phyloP scores from a whole-genome alignment of 2,888 invertebrate genomes.

The Drosophila crucigera region DNA sequence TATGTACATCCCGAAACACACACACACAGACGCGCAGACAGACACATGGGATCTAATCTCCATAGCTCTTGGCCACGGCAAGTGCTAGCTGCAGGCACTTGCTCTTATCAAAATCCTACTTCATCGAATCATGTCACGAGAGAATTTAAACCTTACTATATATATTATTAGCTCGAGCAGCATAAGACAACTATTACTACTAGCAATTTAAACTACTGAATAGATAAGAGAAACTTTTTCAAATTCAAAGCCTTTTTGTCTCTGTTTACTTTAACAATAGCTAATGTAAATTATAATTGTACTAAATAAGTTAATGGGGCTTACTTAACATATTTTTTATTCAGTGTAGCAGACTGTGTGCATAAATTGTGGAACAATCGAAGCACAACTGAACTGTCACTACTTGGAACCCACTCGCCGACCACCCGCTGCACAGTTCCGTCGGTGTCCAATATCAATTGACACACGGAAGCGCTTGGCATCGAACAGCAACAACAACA shows the following conservation, averaged over 20 bases:
- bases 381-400: not conserved
- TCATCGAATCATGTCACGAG: constrained; percentile 35
- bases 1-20: constrained; percentile 22
- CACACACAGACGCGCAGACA: constrained; percentile 1
- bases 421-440: not conserved
- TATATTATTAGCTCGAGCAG: constrained; percentile 1
- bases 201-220: constrained; percentile 58
- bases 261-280: not conserved
- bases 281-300: not conserved
- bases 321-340: not conserved
- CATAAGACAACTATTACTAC: constrained; percentile 45
- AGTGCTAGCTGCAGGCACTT: not conserved
- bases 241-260: not conserved
- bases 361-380: constrained; percentile 9
- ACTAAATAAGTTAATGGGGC: not conserved
- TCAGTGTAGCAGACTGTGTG: not conserved
- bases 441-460: constrained; percentile 2
- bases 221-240: constrained; percentile 42
- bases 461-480: constrained; percentile 65
- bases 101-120: constrained; percentile 54
- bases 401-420: not conserved
- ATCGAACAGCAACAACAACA: constrained; percentile 53
- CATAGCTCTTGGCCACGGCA: not conserved
- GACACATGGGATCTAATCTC: constrained; percentile 13
- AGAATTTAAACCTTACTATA: constrained; percentile 21